Base-by-base conservation (phyloP, 2,797 vertebrate species). In the Liparis tanakae region DNA sequence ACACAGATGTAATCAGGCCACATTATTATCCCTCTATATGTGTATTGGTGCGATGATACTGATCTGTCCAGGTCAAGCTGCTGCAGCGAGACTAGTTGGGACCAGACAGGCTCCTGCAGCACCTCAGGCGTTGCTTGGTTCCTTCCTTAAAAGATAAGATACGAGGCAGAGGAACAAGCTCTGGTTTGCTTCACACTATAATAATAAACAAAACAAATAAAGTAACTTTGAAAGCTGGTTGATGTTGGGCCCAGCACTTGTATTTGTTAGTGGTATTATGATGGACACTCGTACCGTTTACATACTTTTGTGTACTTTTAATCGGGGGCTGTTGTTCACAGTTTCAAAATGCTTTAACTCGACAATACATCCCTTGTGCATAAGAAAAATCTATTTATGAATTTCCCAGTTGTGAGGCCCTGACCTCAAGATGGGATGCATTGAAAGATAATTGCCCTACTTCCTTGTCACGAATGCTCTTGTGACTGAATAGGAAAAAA, bases 101-200 rank as follows among this genome's bases (percentile, higher is more conserved):
- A 85, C 78, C 44, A 74, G 82, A 67, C 53, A 2, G 30, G 12
- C 22, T 76, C 63, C 44, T 72, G 10, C 22, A 55, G 36, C 62
- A 33, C 74, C 17, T 3, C 46, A 54, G 54, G 71, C 60, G 39
- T 59, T 20, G 4, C 5, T 54, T 46, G 13, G 53, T 39, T 54
- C 39, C 18, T 9, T 10, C 55, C 67, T 57, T 4, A 63, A 39
- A 44, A 50, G 33, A 66, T 64, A 67, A 66, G 34, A 65, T 25
- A 65, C 14, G 55, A 65, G 6, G n/a, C 22, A 15, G 5, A 1
- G 4, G 30, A 50, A 59, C 68, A 59, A 51, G 48, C 17, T 41
- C 54, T 43, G n/a, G 48, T 76, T n/a, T 69, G 79, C n/a, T 59
- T 36, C 30, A 66, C 13, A 0, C 4, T 22, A 37, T 55, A 0